These are phyloP conservation scores for Calameuta filiformis DNA, from an alignment of 2,888 invertebrate species.

Conservation along the genomic window DNA sequence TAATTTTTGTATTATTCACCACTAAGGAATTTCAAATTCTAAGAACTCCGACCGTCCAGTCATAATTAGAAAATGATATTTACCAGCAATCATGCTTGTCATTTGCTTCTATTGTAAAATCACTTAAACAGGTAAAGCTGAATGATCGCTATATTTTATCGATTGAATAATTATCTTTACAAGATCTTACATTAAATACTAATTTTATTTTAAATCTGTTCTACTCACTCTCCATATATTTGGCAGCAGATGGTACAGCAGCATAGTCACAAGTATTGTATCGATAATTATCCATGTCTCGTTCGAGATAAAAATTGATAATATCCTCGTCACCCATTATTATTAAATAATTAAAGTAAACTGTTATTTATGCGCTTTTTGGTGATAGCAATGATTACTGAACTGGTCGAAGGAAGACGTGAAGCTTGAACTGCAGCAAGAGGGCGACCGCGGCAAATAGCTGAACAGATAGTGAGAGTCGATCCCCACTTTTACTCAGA, in stretches of 20 bases:
- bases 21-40: background rate
- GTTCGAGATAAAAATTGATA: slow-evolving; percentile 7
- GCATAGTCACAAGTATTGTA: slow-evolving; percentile 50
- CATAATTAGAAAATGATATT: background rate
- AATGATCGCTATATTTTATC: background rate
- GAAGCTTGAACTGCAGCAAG: background rate
- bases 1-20: background rate
- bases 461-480: slow-evolving; percentile 43
- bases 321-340: slow-evolving; percentile 24
- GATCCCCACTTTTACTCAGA: slow-evolving; percentile 47
- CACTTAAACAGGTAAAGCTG: background rate
- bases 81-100: background rate
- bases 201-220: background rate
- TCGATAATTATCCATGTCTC: slow-evolving; percentile 24
- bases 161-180: background rate
- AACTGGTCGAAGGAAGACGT: background rate
- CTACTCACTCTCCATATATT: slow-evolving; percentile 59
- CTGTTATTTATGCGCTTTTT: background rate
- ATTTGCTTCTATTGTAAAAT: background rate
- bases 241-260: slow-evolving; percentile 51
- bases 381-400: background rate
- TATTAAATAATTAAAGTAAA: background rate
- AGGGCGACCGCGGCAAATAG: slow-evolving; percentile 4
- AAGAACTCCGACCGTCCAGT: background rate
- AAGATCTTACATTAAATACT: background rate